Evolutionary conservation across 2,113 vertebrate species (phyloP).

Genomic region (Otolemur garnettii): DNA sequence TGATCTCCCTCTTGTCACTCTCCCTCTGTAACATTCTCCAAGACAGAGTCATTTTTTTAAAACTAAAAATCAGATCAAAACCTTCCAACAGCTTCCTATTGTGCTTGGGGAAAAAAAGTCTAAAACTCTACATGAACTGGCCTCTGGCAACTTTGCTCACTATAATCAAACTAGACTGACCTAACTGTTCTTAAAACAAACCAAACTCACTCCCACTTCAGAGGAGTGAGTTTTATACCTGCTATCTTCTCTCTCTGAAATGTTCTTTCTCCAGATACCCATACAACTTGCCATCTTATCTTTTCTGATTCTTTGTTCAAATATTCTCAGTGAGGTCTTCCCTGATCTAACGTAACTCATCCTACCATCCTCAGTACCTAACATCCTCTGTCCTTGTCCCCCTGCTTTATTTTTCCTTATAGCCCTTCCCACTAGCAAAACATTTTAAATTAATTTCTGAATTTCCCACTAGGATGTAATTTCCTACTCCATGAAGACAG

Average conservation of each 20-base stretch:
- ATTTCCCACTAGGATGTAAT: not conserved
- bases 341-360: not conserved
- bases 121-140: slow-evolving; percentile 30
- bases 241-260: slow-evolving; percentile 22
- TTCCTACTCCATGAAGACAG: not conserved
- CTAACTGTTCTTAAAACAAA: slow-evolving; percentile 40
- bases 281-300: not conserved
- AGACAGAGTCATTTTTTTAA: not conserved
- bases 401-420: not conserved
- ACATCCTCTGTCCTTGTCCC: not conserved
- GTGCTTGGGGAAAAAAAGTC: not conserved
- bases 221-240: not conserved
- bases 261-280: slow-evolving; percentile 41
- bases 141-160: not conserved
- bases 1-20: not conserved
- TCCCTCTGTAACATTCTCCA: not conserved
- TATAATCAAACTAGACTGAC: slow-evolving; percentile 23
- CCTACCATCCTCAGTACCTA: not conserved
- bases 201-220: not conserved
- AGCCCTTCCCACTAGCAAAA: not conserved
- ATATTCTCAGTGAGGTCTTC: not conserved
- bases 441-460: not conserved
- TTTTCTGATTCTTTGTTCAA: slow-evolving; percentile 35
- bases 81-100: not conserved
- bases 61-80: slow-evolving; percentile 40